These are phyloP conservation scores for Eunapius fragilis DNA, from an alignment of 37 sponge, comb jelly and placozoan genomes.

Conservation along the genomic window DNA sequence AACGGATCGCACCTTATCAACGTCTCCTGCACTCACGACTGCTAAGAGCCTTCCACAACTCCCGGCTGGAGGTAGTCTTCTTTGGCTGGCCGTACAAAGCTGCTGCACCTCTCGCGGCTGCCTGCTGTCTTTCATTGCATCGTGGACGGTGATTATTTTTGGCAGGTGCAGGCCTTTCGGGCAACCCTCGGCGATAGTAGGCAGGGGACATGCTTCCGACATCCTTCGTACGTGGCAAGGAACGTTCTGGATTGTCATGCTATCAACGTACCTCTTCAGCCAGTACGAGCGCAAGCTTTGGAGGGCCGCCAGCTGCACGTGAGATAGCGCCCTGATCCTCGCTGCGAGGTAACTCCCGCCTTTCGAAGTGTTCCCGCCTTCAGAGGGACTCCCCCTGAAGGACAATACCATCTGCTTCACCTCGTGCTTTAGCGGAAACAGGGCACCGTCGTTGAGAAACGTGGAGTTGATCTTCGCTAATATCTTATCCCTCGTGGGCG, in stretches of 20 bases:
- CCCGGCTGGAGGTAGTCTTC: neutral
- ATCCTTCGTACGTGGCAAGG: neutral
- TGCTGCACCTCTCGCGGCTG: neutral
- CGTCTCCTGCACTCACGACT: neutral
- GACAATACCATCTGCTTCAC: conserved; percentile 10
- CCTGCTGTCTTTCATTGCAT: neutral
- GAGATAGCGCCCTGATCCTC: neutral
- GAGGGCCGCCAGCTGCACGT: neutral
- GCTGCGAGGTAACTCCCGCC: neutral
- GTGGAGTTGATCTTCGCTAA: conserved; percentile 4
- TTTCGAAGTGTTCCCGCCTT: neutral
- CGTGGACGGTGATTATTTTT: neutral
- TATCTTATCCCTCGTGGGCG: neutral
- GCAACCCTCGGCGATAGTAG: neutral
- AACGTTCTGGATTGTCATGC: neutral
- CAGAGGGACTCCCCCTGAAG: neutral
- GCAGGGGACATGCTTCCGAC: neutral
- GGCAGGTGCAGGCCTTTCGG: neutral
- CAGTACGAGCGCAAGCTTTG: conserved; percentile 31
- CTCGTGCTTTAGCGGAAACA: conserved; percentile 17
- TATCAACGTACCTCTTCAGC: conserved; percentile 24
- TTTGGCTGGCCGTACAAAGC: neutral
- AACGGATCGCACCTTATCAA: neutral
- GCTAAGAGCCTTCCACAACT: neutral
- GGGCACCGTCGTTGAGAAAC: conserved; percentile 9